A percentile compares a stretch with the other conserved stretches of the same genome.
These are phyloP conservation scores for Onychostoma macrolepis DNA, from an alignment of 2,113 vertebrate genomes.

Conservation along the genomic window DNA sequence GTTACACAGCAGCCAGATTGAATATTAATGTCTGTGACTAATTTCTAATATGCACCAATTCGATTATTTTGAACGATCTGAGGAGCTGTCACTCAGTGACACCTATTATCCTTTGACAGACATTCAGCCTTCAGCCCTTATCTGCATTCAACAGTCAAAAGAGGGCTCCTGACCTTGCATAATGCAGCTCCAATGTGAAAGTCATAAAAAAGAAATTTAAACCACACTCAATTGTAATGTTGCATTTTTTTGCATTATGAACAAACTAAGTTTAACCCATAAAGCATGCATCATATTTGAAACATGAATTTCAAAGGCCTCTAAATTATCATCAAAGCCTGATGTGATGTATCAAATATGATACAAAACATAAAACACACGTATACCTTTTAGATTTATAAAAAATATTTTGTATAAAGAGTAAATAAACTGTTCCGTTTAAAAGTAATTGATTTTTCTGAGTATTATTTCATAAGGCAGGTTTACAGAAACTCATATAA, in stretches of 20 bases:
- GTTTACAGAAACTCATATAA: neutral
- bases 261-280: neutral
- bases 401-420: neutral
- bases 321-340: neutral
- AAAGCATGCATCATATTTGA: neutral
- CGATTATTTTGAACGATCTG: neutral
- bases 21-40: neutral
- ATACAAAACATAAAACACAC: neutral
- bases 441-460: neutral
- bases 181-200: neutral
- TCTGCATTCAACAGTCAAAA: neutral
- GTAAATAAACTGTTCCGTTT: neutral
- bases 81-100: neutral
- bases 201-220: neutral
- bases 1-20: neutral
- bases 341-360: neutral
- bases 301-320: neutral
- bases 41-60: neutral
- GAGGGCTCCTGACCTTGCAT: constrained; percentile 5
- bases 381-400: neutral
- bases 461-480: neutral
- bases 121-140: constrained; percentile 5
- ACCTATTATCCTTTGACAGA: neutral
- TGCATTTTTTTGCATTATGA: neutral
- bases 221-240: neutral